Evolutionary conservation across 1,140 invertebrate species (phyloP), one percentile per base, ranked within the genome.

Genomic region (Neodiprion fabricii): DNA sequence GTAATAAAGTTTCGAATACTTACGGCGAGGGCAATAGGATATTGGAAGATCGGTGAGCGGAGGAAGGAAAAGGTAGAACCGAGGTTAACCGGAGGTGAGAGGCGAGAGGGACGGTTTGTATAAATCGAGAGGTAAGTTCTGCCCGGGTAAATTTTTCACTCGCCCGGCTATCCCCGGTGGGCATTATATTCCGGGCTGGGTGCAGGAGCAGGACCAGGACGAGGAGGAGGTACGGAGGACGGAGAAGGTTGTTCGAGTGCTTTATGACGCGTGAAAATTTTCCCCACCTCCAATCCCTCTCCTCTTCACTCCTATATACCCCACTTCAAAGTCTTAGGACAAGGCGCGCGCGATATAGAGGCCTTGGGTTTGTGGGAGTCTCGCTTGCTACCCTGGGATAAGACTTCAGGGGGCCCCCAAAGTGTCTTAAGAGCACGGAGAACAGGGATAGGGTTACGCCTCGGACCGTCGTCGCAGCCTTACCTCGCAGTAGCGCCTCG

Each of bases 241-340:
- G 68, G 71, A 81, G 53, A 61, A 61, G 78, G 72, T 77, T 79
- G 76, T 79, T 80, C 77, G 75, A 72, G 70, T 78, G 82, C 81
- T 84, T 83, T 83, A 84, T 83, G 83, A 80, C 78, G 80, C 83
- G 81, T 84, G 82, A 83, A 83, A 82, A 82, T 84, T 78, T 83
- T 4, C 53, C 74, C 53, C 71, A 40, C 14, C 28, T 67, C 67
- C 71, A 12, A 40, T 65, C 50, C 48, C 9, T 28, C 65, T 50
- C 48, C 66, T 40, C 28, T 5, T 40, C 28, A 40, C 28, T 40
- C 28, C 1, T 40, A 40, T 40, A 40, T 40, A 53, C 70, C 69
- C 75, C 72, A 61, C 72, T 66, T 70, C 61, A 50, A 72, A 74
- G 73, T 79, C 75, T 79, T 76, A 78, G 78, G 74, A 70, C 70